A percentile compares a stretch with the other conserved stretches of the same genome.
These are phyloP conservation scores for Oxygymnocypris stewartii DNA, from an alignment of 2,113 vertebrate genomes.

Conservation along the genomic window DNA sequence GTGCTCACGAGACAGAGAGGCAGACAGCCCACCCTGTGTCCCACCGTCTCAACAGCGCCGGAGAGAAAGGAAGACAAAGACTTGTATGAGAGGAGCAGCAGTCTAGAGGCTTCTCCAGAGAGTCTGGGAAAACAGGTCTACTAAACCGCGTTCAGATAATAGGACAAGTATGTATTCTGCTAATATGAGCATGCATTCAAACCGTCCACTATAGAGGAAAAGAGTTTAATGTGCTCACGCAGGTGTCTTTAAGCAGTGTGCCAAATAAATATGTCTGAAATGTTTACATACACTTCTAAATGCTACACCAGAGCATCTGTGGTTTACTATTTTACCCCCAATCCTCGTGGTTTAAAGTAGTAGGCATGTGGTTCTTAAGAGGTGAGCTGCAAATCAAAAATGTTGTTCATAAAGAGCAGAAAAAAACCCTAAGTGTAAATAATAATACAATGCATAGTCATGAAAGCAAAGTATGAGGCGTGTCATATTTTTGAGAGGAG, in stretches of 20 bases:
- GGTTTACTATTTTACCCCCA: not conserved
- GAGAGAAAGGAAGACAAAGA: conserved; percentile 62
- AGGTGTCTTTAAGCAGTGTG: not conserved
- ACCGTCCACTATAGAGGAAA: not conserved
- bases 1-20: not conserved
- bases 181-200: not conserved
- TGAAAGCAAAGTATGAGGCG: not conserved
- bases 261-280: not conserved
- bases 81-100: conserved; percentile 22
- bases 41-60: conserved; percentile 50
- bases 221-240: not conserved
- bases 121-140: not conserved
- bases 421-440: not conserved
- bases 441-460: not conserved
- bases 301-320: not conserved
- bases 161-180: not conserved
- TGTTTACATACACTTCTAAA: not conserved
- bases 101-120: not conserved
- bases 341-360: not conserved
- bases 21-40: conserved; percentile 65
- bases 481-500: not conserved
- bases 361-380: not conserved
- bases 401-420: not conserved
- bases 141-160: not conserved
- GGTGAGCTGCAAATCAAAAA: not conserved